Evolutionary conservation across 2,888 invertebrate species (phyloP), one percentile per base, ranked within the genome.

Genomic region (Drosophila prostipennis): DNA sequence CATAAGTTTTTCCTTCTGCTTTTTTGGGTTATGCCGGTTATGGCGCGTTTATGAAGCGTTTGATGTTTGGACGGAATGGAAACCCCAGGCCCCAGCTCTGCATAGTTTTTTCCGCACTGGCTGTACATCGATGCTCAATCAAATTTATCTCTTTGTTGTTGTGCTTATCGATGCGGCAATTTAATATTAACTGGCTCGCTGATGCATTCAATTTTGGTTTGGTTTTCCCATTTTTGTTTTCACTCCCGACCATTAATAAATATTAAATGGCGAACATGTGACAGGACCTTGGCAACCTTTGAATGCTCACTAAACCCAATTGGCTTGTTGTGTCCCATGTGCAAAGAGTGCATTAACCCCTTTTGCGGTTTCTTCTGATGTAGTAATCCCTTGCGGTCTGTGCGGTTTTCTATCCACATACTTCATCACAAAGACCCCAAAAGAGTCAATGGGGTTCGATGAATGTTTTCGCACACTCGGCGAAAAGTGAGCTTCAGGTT

Each of bases 161-260:
- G 58, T 77, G 78, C 67, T 59, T 51, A 83, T 67, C 65, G 89
- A 80, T 64, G 80, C 78, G 84, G 87, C 73, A 86, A 86, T 86
- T 82, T 88, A 86, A 78, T 88, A 82, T 86, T 80, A 88, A 86
- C 82, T 88, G 82, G 89, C 54, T 88, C 69, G 87, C 61, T 87
- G 80, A 86, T 82, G 82, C 82, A 88, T 88, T 73, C 84, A 79
- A 69, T 80, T 88, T 79, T 63, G 70, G 69, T 68, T 79, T 63
- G 49, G 42, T 23, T 73, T 57, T 61, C 23, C 46, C 29, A 36
- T 48, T 65, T 69, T 57, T 65, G 52, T 52, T 49, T 52, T 37
- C 52, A 32, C 37, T 59, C n/a, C 51, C 49, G 52, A 61, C 68
- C 89, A 75, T 82, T 83, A 88, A 77, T 82, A 80, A 77, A 86